Evolutionary conservation across 37 sponge, comb jelly and placozoan species (phyloP), one percentile per base, ranked within the genome.

Genomic region (Cliona cf. orientalis): DNA sequence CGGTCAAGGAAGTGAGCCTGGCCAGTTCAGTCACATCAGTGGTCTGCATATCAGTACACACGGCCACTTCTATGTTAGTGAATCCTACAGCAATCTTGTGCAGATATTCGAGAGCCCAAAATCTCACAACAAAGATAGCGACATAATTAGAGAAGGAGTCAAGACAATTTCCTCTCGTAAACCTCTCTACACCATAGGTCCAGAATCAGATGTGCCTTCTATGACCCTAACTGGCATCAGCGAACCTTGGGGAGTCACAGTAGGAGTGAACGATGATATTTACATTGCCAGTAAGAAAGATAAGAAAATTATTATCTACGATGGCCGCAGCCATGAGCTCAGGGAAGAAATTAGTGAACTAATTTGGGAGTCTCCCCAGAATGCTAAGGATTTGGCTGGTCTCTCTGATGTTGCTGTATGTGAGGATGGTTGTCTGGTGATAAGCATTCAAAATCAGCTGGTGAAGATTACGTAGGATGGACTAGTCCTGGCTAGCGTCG

Each of bases 171-270:
- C n/a, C n/a, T n/a, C n/a, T n/a, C n/a, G 59, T 2, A 65, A 36
- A 32, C 66, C 66, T 65, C 35, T 29, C 35, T 65, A 65, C 66
- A 65, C 35, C 35, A 32, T 65, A 29, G 66, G 66, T 2, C 66
- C 66, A 26, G 3, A 3, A 2, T 65, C 66, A 31, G 66, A 29
- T 29, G 32, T 32, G 2, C 66, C 66, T 34, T 32, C 33, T 19
- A 5, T 34, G 35, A 32, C 33, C 28, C 66, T 65, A 19, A 29
- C 35, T 4, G 7, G 7, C 2, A 65, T 65, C 6, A 6, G 6
- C 2, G 66, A 65, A 36, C 66, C 66, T 32, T 4, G 2, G 32
- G 66, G 66, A 29, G 32, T 65, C 17, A 32, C 35, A 4, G 6
- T 3, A 1, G 6, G 2, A 5, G 32, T 9, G 35, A 65, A 33